Evolutionary conservation across 1,140 invertebrate species (phyloP), one percentile per base, ranked within the genome.

Genomic region (Archegozetes longisetosus): DNA sequence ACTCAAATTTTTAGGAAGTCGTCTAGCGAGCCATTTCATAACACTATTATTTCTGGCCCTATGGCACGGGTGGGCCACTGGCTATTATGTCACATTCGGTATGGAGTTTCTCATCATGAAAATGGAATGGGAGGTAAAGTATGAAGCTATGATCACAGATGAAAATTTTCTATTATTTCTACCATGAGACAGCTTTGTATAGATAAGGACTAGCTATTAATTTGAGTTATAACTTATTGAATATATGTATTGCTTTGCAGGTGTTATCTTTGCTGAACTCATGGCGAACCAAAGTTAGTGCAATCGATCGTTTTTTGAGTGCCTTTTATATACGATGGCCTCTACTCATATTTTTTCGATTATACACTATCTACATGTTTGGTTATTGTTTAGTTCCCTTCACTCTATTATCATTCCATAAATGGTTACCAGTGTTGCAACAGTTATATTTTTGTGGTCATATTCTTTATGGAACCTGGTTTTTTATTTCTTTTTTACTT

Each of bases 81-180:
- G 90, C 2, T 97, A 97, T 67, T 96, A 92, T 68, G 75, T 88
- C 63, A 84, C 83, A 50, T 97, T 97, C 74, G 80, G 88, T 47
- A 82, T 91, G 70, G 92, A 97, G 70, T 94, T 94, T 67, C 71
- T 86, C 23, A 81, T 91, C 48, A 86, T 93, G 68, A 84, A 81
- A 62, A 80, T 85, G 64, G 91, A 96, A 69, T 86, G 83, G 76
- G 85, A 88, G 69, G 85, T 89, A 73, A 81, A 80, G 32, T n/a
- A n/a, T n/a, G 75, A 58, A 40, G 13, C 40, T 51, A 61, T 28
- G 6, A 46, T 55, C 13, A 47, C 54, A 2, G 29, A 24, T 13
- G n/a, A 47, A 47, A 13, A 13, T 47, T 47, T 20, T 47, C 46
- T 13, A 47, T 20, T 20, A 13, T 20, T 47, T 20, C n/a, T 47